Evolutionary conservation across 2,113 vertebrate species (phyloP).

Genomic region (Eurypyga helias): DNA sequence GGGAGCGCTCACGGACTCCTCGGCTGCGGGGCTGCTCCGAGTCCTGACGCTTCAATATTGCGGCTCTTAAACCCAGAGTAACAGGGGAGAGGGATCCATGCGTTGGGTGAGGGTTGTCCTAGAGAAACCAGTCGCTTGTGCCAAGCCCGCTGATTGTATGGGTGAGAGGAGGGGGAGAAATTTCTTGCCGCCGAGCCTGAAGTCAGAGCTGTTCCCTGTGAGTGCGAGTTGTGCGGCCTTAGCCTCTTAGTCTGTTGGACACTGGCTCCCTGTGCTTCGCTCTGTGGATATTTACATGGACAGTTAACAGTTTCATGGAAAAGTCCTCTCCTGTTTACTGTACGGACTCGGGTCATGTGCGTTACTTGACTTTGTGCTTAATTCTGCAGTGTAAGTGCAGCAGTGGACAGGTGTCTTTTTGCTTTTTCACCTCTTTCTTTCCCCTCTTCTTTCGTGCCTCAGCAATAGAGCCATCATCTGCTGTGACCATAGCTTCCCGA

Average conservation of each 20-base stretch:
- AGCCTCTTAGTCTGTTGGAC: not conserved
- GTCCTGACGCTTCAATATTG: fast-evolving
- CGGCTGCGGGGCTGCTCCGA: not conserved
- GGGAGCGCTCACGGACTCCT: not conserved
- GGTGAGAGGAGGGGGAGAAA: not conserved
- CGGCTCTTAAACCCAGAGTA: not conserved
- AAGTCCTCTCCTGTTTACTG: not conserved
- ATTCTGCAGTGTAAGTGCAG: not conserved
- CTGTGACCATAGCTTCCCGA: not conserved
- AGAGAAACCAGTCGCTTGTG: not conserved
- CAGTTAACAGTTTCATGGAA: not conserved
- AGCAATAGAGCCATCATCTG: not conserved
- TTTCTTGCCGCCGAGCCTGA: not conserved
- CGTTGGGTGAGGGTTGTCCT: not conserved
- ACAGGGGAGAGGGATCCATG: fast-evolving
- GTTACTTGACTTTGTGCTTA: not conserved
- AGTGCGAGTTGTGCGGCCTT: fast-evolving
- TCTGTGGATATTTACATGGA: fast-evolving
- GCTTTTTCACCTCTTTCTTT: not conserved
- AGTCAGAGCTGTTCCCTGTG: not conserved
- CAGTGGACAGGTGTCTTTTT: not conserved
- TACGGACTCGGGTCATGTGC: fast-evolving
- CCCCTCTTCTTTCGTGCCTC: not conserved
- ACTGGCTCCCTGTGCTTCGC: fast-evolving
- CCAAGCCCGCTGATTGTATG: fast-evolving